phyloP scores from a whole-genome alignment of 2,888 invertebrate species.

The Tyria jacobaeae region DNA sequence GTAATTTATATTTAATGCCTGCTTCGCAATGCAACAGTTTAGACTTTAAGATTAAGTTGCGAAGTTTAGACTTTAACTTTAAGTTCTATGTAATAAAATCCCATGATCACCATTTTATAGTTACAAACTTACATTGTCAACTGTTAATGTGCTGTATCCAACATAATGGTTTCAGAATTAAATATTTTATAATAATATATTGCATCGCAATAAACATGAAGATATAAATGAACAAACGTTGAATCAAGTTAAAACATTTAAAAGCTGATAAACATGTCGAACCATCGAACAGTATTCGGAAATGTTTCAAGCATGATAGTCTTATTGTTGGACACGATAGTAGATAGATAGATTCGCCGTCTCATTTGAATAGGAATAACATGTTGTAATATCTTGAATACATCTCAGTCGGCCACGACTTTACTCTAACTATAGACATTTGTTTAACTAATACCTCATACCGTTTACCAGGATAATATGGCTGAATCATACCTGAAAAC shows the following conservation, averaged over 20 bases:
- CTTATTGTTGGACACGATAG: slow-evolving; percentile 57
- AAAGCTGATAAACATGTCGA: slow-evolving; percentile 48
- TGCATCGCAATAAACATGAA: slow-evolving; percentile 37
- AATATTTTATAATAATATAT: neutral
- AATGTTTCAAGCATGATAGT: slow-evolving; percentile 44
- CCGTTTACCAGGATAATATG: slow-evolving; percentile 12
- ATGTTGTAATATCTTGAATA: slow-evolving; percentile 28
- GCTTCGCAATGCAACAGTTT: neutral
- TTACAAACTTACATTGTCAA: neutral
- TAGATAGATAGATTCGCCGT: slow-evolving; percentile 52
- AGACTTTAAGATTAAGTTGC: too few species aligned
- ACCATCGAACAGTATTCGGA: slow-evolving; percentile 46
- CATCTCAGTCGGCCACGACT: slow-evolving; percentile 38
- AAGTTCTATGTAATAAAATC: neutral
- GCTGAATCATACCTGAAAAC: slow-evolving; percentile 61
- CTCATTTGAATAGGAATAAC: slow-evolving; percentile 39
- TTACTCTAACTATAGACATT: slow-evolving; percentile 38
- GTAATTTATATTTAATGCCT: neutral
- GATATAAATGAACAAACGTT: slow-evolving; percentile 41
- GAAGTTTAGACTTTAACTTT: too few species aligned
- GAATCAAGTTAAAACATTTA: slow-evolving; percentile 40
- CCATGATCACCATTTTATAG: neutral
- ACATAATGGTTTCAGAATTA: neutral
- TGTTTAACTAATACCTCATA: slow-evolving; percentile 15
- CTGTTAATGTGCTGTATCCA: neutral